These are phyloP conservation scores for Parus major DNA, from an alignment of 2,113 vertebrate species.

Conservation along the genomic window DNA sequence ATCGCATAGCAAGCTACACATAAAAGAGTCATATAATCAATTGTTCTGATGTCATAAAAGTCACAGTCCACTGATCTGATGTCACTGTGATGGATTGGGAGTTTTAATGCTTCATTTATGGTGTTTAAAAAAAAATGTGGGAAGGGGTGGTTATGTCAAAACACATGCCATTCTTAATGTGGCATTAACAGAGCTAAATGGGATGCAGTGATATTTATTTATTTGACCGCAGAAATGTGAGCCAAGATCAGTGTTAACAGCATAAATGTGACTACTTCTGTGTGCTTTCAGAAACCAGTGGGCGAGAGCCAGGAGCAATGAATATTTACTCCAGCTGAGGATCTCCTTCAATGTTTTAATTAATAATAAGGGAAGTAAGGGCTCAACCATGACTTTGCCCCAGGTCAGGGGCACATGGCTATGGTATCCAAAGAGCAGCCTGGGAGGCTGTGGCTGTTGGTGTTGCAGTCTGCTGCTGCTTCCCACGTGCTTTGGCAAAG, in stretches of 20 bases:
- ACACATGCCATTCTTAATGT: constrained; percentile 41
- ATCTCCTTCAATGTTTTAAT: not conserved
- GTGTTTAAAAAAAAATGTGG: not conserved
- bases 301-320: not conserved
- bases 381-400: not conserved
- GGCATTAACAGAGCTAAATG: constrained; percentile 33
- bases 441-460: not conserved
- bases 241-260: not conserved
- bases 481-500: not conserved
- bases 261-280: not conserved
- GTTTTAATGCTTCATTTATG: constrained; percentile 45
- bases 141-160: constrained; percentile 10
- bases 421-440: not conserved
- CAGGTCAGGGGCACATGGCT: not conserved
- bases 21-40: constrained; percentile 61
- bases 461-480: not conserved
- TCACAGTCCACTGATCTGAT: constrained; percentile 63
- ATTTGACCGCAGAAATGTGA: not conserved
- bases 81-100: constrained; percentile 55
- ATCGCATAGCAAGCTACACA: constrained; percentile 28
- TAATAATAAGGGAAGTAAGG: not conserved
- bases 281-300: not conserved
- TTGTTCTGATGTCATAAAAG: constrained; percentile 68
- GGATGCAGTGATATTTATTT: constrained; percentile 33
- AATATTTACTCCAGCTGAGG: not conserved